Conservation (phyloP, 2,113 vertebrate species). For the Dendropsophus ebraccatus region DNA sequence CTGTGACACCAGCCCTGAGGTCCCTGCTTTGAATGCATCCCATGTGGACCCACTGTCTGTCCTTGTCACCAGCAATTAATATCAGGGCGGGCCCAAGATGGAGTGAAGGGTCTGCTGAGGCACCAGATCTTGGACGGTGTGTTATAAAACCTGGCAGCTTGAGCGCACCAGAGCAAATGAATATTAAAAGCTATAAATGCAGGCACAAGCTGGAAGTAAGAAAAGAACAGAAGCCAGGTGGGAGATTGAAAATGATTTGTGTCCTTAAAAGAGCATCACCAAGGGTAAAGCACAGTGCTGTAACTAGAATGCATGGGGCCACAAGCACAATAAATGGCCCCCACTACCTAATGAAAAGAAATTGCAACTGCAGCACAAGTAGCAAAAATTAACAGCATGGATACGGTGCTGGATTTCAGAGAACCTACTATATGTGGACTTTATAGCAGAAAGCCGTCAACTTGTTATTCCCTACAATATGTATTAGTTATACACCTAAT, state of each 20-base stretch:
- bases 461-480: no score
- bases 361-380: no score
- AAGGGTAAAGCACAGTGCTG: conserved; percentile 27
- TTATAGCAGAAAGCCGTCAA: no score
- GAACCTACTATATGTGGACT: no score
- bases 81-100: conserved; percentile 58
- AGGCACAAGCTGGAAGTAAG: conserved; percentile 38
- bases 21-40: conserved; percentile 61
- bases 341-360: no score
- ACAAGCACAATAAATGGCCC: no score
- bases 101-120: conserved; percentile 56
- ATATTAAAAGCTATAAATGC: conserved; percentile 51
- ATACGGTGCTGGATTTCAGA: no score
- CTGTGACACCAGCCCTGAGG: conserved; percentile 48
- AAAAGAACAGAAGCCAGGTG: conserved; percentile 9
- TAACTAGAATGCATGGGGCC: no score
- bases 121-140: conserved; percentile 51
- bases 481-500: no score
- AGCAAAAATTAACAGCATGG: no score
- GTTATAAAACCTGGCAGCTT: conserved; percentile 55
- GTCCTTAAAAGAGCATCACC: conserved; percentile 8
- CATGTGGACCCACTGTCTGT: conserved; percentile 47
- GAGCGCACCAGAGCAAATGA: conserved; percentile 36
- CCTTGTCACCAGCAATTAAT: conserved; percentile 63
- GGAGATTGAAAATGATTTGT: conserved; percentile 27